phyloP scores from a whole-genome alignment of 1,140 invertebrate genomes.

The Leptonema lineaticorne region DNA sequence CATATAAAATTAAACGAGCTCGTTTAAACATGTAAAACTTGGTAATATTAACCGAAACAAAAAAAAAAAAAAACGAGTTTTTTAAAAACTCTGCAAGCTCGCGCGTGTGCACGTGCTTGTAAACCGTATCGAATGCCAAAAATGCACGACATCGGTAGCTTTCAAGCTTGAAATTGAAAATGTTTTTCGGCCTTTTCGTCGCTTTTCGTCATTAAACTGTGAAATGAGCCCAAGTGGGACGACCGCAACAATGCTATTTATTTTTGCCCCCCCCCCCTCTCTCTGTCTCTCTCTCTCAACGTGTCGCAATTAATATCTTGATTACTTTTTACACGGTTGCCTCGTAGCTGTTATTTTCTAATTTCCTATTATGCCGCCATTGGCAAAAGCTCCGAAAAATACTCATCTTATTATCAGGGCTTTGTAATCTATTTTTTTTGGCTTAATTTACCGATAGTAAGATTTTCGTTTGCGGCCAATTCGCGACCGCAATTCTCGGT shows the following conservation, averaged over 20 bases:
- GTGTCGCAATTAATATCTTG: constrained; percentile 42
- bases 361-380: constrained; percentile 41
- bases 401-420: neutral
- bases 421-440: constrained; percentile 38
- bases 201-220: constrained; percentile 11
- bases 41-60: no score
- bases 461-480: neutral
- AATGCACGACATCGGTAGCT: neutral
- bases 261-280: no score
- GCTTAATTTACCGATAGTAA: constrained; percentile 31
- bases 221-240: constrained; percentile 10
- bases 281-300: no score
- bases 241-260: no score
- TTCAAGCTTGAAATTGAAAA: constrained; percentile 13
- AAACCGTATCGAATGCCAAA: neutral
- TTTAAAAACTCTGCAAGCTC: no score
- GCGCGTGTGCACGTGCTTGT: no score
- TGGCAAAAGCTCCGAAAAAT: constrained; percentile 34
- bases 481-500: no score
- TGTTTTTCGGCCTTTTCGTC: neutral
- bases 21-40: no score
- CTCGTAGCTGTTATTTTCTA: constrained; percentile 41
- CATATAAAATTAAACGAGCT: no score
- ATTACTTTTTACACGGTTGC: constrained; percentile 40
- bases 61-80: no score